phyloP scores from a whole-genome alignment of 2,113 vertebrate species.

The Leucopsar rothschildi region DNA sequence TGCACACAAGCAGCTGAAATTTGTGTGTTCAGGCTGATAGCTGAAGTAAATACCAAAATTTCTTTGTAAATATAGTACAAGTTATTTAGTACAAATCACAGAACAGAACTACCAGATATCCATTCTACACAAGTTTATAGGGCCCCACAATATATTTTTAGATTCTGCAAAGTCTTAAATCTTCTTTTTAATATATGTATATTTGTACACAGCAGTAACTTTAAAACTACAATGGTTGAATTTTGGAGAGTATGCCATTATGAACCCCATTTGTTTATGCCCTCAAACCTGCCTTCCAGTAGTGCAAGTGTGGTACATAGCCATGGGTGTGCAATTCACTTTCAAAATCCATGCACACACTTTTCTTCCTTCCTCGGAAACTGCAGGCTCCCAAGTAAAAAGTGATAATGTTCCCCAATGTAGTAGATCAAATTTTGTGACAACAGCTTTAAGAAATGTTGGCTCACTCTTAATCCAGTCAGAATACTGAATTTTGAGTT shows the following conservation, averaged over 20 bases:
- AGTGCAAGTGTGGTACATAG: not conserved
- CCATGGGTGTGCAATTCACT: fast-evolving
- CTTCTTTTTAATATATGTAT: not conserved
- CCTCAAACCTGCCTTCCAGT: not conserved
- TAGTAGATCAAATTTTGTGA: not conserved
- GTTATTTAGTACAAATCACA: not conserved
- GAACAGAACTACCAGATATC: not conserved
- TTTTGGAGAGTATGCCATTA: not conserved
- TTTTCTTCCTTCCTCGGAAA: not conserved
- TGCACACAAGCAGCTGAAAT: not conserved
- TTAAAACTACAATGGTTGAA: not conserved
- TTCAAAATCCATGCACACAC: not conserved
- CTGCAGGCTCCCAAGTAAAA: not conserved
- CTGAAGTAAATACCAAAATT: not conserved
- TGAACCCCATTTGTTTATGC: not conserved
- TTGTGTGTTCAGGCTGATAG: not conserved
- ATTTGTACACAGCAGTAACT: not conserved
- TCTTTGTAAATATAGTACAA: not conserved
- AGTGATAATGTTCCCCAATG: not conserved
- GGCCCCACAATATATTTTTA: not conserved
- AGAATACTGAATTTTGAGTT: not conserved
- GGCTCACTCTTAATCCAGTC: not conserved
- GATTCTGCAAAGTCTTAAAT: not conserved
- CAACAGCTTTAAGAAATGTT: not conserved
- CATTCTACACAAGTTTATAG: not conserved